Base-by-base conservation (phyloP, 2,113 vertebrate species). In the Rallus limicola region DNA sequence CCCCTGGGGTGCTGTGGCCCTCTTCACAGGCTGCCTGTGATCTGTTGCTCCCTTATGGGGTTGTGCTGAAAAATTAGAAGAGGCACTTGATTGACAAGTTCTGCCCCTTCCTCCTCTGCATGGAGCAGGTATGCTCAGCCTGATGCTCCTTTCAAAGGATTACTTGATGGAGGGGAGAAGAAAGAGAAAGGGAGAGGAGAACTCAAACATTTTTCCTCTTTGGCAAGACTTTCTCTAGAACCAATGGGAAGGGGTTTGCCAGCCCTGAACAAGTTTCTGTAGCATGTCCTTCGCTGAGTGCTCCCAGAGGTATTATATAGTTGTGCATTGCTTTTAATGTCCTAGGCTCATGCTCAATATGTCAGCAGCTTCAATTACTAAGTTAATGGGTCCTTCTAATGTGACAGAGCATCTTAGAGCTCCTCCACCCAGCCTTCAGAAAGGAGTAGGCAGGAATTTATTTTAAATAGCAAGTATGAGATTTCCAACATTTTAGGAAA, bases 271-370 rank as follows among this genome's bases (percentile, higher is more conserved):
- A 77, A 53, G 16, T 6, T 89, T 69, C 29, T 20, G 3, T 13
- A 23, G 3, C 4, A 1, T 48, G 10, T 48, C 4, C 9, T 82
- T 86, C 3, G 0, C 26, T 28, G 19, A 77, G 18, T 6, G 25
- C 6, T 76, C 6, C 12, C 34, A 38, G 2, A n/a, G n/a, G n/a
- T n/a, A n/a, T n/a, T n/a, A n/a, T n/a, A n/a, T 48, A 48, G 48
- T 23, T 48, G 20, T 5, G 40, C 0, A 1, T 8, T 55, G 9
- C 9, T 65, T 83, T 91, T 68, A 40, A 10, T 68, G 19, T 69
- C 28, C 38, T 46, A 23, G 16, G 19, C 7, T 87, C 4, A 11
- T 10, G 25, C 31, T 53, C 62, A 63, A 28, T 25, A 31, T 17
- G 33, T 33, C 58, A 65, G 14, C 1, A 2, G 60, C 11, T 67